Conservation (phyloP, 2,888 invertebrate species). For the Tholera decimalis region DNA sequence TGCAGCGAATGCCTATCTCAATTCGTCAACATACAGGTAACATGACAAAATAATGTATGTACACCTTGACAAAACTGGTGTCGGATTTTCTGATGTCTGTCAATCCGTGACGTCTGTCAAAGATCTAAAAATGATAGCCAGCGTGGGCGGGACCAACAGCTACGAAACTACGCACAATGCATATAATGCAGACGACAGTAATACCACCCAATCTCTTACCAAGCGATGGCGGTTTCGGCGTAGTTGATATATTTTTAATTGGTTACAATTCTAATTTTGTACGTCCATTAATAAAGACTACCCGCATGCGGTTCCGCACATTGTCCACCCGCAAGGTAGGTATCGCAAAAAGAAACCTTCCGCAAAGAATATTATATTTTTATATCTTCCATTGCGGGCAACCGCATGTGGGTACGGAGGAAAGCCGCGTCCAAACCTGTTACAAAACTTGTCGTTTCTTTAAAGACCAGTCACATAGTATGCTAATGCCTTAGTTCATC, state of each 20-base stretch:
- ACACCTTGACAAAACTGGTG: no score
- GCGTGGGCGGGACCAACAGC: no score
- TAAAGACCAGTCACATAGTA: not conserved
- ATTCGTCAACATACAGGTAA: no score
- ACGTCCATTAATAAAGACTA: not conserved
- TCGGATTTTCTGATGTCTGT: no score
- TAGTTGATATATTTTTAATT: not conserved
- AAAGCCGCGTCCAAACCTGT: not conserved
- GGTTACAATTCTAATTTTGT: no score
- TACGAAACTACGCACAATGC: no score
- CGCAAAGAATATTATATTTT: not conserved
- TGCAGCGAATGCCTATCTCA: no score
- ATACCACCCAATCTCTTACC: not conserved
- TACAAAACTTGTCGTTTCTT: not conserved
- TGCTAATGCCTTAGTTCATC: conserved; percentile 85
- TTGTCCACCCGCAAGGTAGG: not conserved
- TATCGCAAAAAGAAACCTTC: no score
- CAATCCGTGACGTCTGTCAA: no score
- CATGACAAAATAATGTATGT: no score
- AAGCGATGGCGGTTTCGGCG: not conserved
- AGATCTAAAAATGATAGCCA: no score
- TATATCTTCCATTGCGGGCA: not conserved
- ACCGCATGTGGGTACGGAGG: not conserved
- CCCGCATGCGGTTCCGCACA: conserved; percentile 3
- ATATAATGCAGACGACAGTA: not conserved